Conservation (phyloP, 1,140 invertebrate species). For the Oryzaephilus surinamensis region DNA sequence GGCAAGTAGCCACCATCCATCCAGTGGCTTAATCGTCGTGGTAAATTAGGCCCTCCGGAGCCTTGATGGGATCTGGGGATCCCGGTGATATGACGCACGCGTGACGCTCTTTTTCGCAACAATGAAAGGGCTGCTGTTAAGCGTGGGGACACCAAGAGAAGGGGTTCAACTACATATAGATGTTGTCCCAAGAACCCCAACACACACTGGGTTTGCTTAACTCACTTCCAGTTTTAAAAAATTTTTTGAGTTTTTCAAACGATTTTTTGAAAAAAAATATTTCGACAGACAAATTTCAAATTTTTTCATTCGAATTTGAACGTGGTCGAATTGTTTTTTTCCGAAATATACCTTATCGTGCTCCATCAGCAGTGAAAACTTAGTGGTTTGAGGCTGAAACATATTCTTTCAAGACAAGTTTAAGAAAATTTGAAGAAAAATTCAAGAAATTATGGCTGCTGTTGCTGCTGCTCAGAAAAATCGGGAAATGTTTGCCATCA, state of each 20-base stretch:
- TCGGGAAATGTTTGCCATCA: constrained; percentile 88
- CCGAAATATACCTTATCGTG: constrained; percentile 15
- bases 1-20: neutral
- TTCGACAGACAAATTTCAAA: constrained; percentile 29
- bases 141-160: constrained; percentile 18
- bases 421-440: constrained; percentile 1
- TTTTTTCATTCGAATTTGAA: constrained; percentile 10
- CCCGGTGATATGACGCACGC: constrained; percentile 28
- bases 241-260: neutral
- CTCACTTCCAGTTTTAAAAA: constrained; percentile 11
- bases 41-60: constrained; percentile 11
- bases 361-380: constrained; percentile 28
- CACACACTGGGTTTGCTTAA: constrained; percentile 29
- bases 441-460: constrained; percentile 53
- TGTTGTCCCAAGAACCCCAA: constrained; percentile 18
- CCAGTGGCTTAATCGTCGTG: neutral
- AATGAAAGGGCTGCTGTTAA: constrained; percentile 26
- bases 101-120: constrained; percentile 26
- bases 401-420: neutral
- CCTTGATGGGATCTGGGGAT: constrained; percentile 30
- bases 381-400: constrained; percentile 28
- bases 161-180: constrained; percentile 31
- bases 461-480: constrained; percentile 82
- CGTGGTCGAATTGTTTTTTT: constrained; percentile 23
- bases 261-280: constrained; percentile 14